phyloP scores from a whole-genome alignment of 2,113 vertebrate species.

The Rana temporaria region DNA sequence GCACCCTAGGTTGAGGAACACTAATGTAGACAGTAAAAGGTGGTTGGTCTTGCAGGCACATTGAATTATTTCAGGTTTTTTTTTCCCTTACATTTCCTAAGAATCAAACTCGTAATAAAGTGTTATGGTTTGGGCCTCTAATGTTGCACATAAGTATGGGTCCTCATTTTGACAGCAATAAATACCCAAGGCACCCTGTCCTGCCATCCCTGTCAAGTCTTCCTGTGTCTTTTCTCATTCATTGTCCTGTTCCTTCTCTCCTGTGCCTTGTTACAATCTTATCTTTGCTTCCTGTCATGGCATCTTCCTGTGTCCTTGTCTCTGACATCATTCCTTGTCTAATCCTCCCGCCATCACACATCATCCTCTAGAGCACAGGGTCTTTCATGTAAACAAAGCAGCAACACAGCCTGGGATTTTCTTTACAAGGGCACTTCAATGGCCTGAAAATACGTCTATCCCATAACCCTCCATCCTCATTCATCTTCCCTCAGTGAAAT shows the following conservation, averaged over 20 bases:
- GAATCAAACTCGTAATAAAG: no score
- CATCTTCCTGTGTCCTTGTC: conserved; percentile 38
- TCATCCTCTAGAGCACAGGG: neutral
- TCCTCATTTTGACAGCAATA: no score
- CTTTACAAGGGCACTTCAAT: conserved; percentile 25
- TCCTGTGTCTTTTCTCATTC: neutral
- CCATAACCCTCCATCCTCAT: neutral
- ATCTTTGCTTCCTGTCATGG: conserved; percentile 29
- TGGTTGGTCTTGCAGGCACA: no score
- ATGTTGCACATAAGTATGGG: no score
- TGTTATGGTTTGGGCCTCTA: no score
- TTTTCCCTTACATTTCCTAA: no score
- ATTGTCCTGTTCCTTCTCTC: conserved; percentile 27
- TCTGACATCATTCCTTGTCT: conserved; percentile 5
- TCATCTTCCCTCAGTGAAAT: conserved; percentile 27
- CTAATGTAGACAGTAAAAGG: no score
- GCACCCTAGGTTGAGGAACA: no score
- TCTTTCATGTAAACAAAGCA: conserved; percentile 16
- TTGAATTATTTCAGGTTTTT: no score
- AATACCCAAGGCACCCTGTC: no score
- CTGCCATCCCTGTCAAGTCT: neutral
- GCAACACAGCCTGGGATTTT: neutral
- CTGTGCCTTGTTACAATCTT: conserved; percentile 15
- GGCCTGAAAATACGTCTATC: neutral
- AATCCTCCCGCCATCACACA: conserved; percentile 17